phyloP scores from a whole-genome alignment of 2,888 invertebrate genomes.

The Ormyrus pomaceus region DNA sequence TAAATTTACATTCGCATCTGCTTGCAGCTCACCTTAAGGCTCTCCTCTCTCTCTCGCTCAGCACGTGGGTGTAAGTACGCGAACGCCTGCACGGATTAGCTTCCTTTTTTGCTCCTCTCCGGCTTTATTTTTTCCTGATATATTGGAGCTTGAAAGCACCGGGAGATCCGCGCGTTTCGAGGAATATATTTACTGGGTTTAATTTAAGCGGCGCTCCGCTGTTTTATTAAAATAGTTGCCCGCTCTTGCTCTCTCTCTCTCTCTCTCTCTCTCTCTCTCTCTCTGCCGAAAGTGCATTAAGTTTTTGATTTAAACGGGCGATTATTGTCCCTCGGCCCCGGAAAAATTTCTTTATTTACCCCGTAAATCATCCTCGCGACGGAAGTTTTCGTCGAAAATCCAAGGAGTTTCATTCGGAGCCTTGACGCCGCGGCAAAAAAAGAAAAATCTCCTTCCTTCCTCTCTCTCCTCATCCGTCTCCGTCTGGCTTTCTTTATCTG shows the following conservation, averaged over 20 bases:
- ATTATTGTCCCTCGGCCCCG: too few relatives aligned
- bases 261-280: neutral
- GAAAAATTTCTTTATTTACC: too few relatives aligned
- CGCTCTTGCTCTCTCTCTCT: neutral
- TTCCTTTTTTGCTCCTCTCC: neutral
- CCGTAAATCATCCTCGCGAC: too few relatives aligned
- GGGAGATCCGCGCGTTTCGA: too few relatives aligned
- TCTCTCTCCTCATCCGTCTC: neutral
- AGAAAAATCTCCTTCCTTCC: neutral
- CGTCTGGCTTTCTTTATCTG: neutral
- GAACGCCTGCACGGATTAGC: constrained; percentile 22
- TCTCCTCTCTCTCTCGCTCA: neutral
- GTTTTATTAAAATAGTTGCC: neutral
- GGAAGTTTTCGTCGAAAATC: too few relatives aligned
- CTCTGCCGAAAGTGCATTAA: too few relatives aligned
- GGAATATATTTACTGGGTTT: too few relatives aligned
- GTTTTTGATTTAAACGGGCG: too few relatives aligned
- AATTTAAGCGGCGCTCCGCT: too few relatives aligned
- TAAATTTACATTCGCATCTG: constrained; percentile 41
- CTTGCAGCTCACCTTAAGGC: constrained; percentile 1
- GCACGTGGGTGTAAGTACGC: constrained; percentile 31
- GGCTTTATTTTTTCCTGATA: neutral
- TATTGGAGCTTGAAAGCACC: too few relatives aligned
- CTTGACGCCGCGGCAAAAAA: too few relatives aligned
- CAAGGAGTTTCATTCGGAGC: too few relatives aligned